phyloP scores from a whole-genome alignment of 2,888 invertebrate species.

The Hanleya hanleyi region DNA sequence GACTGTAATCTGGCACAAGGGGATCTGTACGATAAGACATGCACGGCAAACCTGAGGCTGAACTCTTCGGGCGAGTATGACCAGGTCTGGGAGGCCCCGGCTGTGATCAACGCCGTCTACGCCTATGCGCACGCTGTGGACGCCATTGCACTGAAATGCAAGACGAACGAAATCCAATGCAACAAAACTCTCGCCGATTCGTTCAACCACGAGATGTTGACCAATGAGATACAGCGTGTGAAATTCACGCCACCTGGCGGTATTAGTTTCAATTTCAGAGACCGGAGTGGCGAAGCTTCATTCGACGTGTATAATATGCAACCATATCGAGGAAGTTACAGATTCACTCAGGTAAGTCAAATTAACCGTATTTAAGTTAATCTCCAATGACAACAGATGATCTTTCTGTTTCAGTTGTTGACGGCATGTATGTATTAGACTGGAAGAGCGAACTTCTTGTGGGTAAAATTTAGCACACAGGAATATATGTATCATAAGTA shows the following conservation, averaged over 20 bases:
- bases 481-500: no score
- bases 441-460: no score
- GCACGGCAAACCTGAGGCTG: neutral
- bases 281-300: neutral
- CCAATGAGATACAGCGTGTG: neutral
- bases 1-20: neutral
- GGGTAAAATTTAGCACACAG: no score
- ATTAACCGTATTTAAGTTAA: no score
- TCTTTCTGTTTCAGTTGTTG: no score
- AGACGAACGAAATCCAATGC: neutral
- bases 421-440: no score
- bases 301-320: slow-evolving; percentile 1
- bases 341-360: neutral
- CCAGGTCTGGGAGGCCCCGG: neutral
- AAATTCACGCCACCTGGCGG: slow-evolving; percentile 6
- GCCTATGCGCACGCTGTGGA: neutral
- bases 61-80: neutral
- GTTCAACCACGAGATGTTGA: neutral
- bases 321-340: neutral
- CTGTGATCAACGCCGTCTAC: neutral
- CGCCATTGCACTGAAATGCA: neutral
- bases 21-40: neutral
- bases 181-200: neutral
- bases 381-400: no score
- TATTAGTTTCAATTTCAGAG: neutral